Evolutionary conservation across 2,113 vertebrate genomes (phyloP).

Genomic region (Cathartes aura): DNA sequence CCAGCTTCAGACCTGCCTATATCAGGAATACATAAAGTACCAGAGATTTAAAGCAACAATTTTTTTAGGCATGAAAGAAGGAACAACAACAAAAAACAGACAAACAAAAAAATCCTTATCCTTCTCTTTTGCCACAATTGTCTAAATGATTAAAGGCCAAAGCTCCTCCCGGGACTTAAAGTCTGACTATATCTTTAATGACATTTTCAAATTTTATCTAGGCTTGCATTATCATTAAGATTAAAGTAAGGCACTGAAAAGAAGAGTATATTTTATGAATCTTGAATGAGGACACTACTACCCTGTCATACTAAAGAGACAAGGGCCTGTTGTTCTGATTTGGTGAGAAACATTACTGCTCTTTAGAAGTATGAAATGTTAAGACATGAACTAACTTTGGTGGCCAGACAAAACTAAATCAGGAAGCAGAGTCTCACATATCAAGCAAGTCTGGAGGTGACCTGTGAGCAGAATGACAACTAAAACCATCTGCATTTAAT

Average conservation of each 20-base stretch:
- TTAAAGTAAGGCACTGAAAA: neutral
- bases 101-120: neutral
- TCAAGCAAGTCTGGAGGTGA: neutral
- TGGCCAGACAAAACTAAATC: slow-evolving; percentile 23
- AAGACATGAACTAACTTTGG: neutral
- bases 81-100: neutral
- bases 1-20: neutral
- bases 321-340: neutral
- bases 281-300: neutral
- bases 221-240: neutral
- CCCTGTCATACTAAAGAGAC: neutral
- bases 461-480: neutral
- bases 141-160: neutral
- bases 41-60: neutral
- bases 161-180: neutral
- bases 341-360: neutral
- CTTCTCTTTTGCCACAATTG: accelerated
- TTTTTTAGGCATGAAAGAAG: neutral
- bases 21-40: neutral
- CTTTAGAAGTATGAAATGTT: neutral
- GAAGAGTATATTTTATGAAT: neutral
- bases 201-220: neutral
- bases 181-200: neutral
- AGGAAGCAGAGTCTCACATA: neutral
- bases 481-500: neutral